Conservation (phyloP, 2,113 vertebrate genomes). For the Ameiurus melas region DNA sequence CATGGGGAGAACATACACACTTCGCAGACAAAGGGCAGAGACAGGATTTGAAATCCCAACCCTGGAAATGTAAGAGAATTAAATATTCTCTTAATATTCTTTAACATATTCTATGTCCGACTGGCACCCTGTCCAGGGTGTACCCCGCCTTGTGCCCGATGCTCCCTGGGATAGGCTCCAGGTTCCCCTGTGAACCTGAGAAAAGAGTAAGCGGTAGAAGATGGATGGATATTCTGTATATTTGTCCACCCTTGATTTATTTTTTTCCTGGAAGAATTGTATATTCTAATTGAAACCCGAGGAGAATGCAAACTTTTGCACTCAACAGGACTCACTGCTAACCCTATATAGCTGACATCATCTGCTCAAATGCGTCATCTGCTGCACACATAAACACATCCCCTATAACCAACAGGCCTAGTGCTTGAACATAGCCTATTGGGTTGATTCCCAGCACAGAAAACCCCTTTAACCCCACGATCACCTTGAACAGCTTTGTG, state of each 20-base stretch:
- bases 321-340: background rate
- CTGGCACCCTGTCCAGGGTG: too few species aligned
- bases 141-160: too few species aligned
- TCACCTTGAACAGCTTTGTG: background rate
- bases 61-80: too few species aligned
- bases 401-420: conserved; percentile 21
- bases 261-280: background rate
- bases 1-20: too few species aligned
- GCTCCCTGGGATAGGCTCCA: too few species aligned
- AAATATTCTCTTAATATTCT: background rate
- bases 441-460: background rate
- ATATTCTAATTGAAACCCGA: background rate
- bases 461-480: background rate
- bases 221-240: too few species aligned
- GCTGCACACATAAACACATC: background rate
- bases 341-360: background rate
- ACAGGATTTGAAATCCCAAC: too few species aligned
- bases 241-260: too few species aligned
- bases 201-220: too few species aligned
- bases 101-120: background rate
- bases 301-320: background rate
- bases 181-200: too few species aligned
- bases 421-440: background rate
- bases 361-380: conserved; percentile 2
- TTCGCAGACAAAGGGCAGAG: too few species aligned